These are phyloP conservation scores for Actinostola sp. DNA, from an alignment of 92 coral and sea anemone species.

Conservation along the genomic window DNA sequence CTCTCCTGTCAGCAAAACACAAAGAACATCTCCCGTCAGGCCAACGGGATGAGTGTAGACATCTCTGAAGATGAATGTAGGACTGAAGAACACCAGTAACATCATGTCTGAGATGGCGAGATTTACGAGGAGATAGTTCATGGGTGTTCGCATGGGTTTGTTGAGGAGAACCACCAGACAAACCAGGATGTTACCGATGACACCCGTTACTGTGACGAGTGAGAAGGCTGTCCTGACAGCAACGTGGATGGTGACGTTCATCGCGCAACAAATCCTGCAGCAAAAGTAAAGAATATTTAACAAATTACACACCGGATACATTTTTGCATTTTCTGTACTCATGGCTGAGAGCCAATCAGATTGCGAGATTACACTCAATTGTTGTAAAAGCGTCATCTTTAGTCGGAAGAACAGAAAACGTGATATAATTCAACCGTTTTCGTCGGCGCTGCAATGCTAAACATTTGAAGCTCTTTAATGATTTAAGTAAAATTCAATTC, in stretches of 20 bases:
- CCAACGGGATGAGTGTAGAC: slow-evolving; percentile 61
- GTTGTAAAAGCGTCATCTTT: no score
- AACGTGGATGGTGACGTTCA: slow-evolving; percentile 17
- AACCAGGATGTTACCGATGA: slow-evolving; percentile 58
- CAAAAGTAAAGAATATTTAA: no score
- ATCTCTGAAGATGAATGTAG: slow-evolving; percentile 56
- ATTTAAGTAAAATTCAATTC: no score
- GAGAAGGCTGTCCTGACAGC: slow-evolving; percentile 51
- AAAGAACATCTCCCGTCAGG: slow-evolving; percentile 43
- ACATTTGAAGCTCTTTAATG: no score
- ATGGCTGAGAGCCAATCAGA: no score
- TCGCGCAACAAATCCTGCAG: not conserved
- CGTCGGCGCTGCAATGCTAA: no score
- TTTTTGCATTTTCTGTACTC: no score
- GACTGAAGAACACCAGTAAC: slow-evolving; percentile 49
- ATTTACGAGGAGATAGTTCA: slow-evolving; percentile 65
- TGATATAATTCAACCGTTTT: no score
- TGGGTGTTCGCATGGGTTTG: slow-evolving; percentile 67
- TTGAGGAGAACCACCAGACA: slow-evolving; percentile 49
- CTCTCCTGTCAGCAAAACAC: slow-evolving; percentile 51
- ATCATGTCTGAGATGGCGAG: slow-evolving; percentile 62
- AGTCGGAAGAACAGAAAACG: no score
- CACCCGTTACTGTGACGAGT: slow-evolving; percentile 35
- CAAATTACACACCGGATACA: no score
- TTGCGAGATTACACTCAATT: no score